Conservation (phyloP, 2,888 invertebrate genomes). For the Prosapia bicincta region DNA sequence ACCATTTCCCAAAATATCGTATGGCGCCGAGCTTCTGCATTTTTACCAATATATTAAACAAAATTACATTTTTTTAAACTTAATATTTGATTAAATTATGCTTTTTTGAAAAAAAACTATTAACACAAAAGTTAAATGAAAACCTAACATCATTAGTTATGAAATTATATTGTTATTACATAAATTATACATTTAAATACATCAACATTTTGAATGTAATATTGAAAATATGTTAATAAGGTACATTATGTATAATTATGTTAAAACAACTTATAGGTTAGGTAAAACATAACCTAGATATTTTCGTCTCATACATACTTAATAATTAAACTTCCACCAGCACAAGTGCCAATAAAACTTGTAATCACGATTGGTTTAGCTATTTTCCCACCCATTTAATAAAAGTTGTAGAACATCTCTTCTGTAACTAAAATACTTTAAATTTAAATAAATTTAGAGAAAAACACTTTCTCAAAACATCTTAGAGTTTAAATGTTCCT, state of each 20-base stretch:
- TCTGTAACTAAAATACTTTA: neutral
- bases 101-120: no score
- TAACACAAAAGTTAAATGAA: neutral
- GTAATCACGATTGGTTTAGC: constrained; percentile 51
- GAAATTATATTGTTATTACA: neutral
- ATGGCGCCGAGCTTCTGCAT: no score
- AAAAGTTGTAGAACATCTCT: neutral
- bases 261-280: no score
- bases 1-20: no score
- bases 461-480: no score
- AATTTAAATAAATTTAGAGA: no score
- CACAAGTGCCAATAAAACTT: constrained; percentile 52
- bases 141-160: neutral
- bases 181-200: neutral
- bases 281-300: neutral
- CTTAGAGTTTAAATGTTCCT: no score
- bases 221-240: neutral
- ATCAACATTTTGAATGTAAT: neutral
- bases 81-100: no score
- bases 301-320: constrained; percentile 49
- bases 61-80: no score
- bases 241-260: neutral
- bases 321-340: constrained; percentile 54
- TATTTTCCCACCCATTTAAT: constrained; percentile 3
- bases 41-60: no score